Evolutionary conservation across 2,113 vertebrate genomes (phyloP), one percentile per base, ranked within the genome.

Genomic region (Nothocercus nigrocapillus): DNA sequence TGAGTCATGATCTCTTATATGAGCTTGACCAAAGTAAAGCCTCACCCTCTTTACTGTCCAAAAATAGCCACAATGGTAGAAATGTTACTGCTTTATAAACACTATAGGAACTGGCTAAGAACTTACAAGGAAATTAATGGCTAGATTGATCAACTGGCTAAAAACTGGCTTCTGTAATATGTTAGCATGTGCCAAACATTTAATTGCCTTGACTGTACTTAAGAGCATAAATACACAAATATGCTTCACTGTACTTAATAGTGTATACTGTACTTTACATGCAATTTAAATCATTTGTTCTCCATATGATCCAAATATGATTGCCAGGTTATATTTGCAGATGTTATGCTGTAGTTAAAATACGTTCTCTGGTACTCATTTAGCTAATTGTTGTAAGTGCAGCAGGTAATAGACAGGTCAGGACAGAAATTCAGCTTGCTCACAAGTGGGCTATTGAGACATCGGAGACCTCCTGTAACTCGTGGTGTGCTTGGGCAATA

Each of bases 271-370:
- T 10, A 16, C 15, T 68, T 87, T 64, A 30, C 45, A 11, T 3
- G 0, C 9, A 40, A 18, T 17, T 87, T 78, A 85, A 84, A 85
- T 82, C 58, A 20, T 30, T 53, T n/a, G 22, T 61, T 54, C 38
- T 70, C 25, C 18, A 53, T 64, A 86, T 21, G 20, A 47, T 47
- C 47, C 47, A 47, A 47, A 47, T 47, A 49, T 49, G 49, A 49
- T 49, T 19, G 20, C 25, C 20, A 58, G 22, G 20, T 20, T 87
- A 9, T 49, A 66, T 54, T 85, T 91, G 30, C 38, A 76, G 53
- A 66, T 69, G 32, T 20, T 77, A 27, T 58, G 24, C 7, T 88
- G 54, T 34, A 95, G 85, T 80, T 89, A 76, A 80, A 85, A 47
- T 13, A 42, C 17, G 8, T 36, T 86, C 61, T 51, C 22, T 0